Conservation (phyloP, 2,888 invertebrate species). For the Stenoptilia bipunctidactyla region DNA sequence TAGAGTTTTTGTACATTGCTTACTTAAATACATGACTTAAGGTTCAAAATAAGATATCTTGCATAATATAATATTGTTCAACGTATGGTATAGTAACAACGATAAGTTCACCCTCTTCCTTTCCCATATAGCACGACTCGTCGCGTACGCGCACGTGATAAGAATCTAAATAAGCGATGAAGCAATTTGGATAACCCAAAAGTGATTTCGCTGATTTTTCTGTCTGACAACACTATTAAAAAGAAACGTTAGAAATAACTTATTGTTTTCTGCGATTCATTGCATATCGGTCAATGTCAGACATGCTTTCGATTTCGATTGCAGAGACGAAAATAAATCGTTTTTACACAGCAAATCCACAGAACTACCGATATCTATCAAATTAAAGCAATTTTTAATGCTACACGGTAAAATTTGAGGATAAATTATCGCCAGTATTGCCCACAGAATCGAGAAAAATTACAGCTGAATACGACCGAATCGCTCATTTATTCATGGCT, state of each 20-base stretch:
- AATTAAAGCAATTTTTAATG: background rate
- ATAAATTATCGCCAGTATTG: background rate
- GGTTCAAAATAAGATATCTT: too few relatives aligned
- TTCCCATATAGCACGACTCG: too few relatives aligned
- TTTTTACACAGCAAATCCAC: slow-evolving; percentile 14
- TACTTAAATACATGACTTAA: too few relatives aligned
- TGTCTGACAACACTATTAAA: too few relatives aligned
- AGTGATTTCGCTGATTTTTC: too few relatives aligned
- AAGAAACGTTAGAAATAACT: slow-evolving; percentile 18
- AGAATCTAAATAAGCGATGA: too few relatives aligned
- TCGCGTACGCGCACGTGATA: too few relatives aligned
- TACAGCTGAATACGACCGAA: background rate
- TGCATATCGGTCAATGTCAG: slow-evolving; percentile 59
- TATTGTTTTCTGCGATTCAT: slow-evolving; percentile 41
- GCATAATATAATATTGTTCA: too few relatives aligned
- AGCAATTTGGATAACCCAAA: too few relatives aligned
- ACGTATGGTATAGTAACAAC: too few relatives aligned
- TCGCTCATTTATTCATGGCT: background rate
- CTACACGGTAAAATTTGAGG: background rate
- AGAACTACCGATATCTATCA: slow-evolving; percentile 3
- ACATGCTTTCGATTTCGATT: slow-evolving; percentile 44
- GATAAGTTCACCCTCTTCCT: too few relatives aligned
- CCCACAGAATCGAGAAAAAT: slow-evolving; percentile 7
- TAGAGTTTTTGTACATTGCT: too few relatives aligned
- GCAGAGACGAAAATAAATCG: slow-evolving; percentile 23